A percentile compares a stretch with the other conserved stretches of the same genome.
Evolutionary conservation across 30 jellyfish, hydroid and myxozoan genomes (phyloP).

Genomic region (Pelagia noctiluca): DNA sequence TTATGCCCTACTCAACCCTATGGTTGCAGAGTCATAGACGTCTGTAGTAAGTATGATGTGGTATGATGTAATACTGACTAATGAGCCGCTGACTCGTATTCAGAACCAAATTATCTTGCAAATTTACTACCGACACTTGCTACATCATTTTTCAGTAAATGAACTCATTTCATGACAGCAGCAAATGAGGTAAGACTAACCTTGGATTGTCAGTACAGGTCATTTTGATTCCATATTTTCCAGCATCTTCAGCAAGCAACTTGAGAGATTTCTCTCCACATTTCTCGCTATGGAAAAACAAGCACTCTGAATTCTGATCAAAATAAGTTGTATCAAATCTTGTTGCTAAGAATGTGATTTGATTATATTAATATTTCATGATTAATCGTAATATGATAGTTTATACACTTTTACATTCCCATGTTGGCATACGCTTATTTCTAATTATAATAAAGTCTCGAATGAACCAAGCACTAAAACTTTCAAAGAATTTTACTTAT

Average conservation of each 20-base stretch:
- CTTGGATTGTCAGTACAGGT: conserved; percentile 18
- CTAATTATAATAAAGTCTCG: neutral
- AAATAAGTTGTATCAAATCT: too few species aligned
- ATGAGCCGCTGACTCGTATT: too few species aligned
- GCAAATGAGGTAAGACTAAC: neutral
- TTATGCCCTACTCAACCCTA: neutral
- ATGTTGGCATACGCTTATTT: neutral
- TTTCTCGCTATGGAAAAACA: neutral
- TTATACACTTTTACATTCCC: neutral
- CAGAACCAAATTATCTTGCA: too few species aligned
- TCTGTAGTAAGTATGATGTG: neutral
- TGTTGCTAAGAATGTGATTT: neutral
- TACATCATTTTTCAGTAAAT: neutral
- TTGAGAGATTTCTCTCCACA: conserved; percentile 30
- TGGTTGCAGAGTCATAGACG: neutral
- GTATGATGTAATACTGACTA: too few species aligned
- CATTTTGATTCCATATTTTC: conserved; percentile 14
- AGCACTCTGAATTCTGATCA: neutral
- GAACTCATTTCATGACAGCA: neutral
- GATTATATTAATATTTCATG: neutral
- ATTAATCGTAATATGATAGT: neutral
- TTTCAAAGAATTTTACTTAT: too few species aligned
- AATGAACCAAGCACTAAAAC: too few species aligned
- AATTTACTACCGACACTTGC: neutral
- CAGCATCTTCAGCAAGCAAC: conserved; percentile 22